phyloP scores from a whole-genome alignment of 2,888 invertebrate species.

The Lasius platythorax region DNA sequence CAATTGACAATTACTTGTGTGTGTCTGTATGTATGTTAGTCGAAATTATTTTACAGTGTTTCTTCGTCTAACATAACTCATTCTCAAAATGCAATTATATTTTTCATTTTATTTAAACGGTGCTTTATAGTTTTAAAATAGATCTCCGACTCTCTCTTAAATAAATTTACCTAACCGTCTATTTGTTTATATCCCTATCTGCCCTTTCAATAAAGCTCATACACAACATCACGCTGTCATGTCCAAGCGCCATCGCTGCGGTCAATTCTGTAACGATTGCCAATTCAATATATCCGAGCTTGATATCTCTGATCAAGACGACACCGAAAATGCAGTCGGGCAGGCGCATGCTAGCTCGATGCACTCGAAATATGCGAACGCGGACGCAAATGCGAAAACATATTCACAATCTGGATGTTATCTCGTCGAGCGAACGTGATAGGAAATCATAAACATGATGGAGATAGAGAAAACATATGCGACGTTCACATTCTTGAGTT shows the following conservation, averaged over 20 bases:
- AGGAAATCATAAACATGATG: neutral
- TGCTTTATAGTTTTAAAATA: neutral
- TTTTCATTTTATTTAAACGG: neutral
- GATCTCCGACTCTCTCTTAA: neutral
- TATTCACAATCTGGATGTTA: constrained; percentile 15
- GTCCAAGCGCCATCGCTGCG: neutral
- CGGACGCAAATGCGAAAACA: constrained; percentile 34
- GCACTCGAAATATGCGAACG: constrained; percentile 19
- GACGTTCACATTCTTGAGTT: neutral
- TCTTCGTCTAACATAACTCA: neutral
- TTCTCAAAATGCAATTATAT: neutral
- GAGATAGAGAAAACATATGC: neutral
- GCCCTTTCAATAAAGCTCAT: constrained; percentile 1
- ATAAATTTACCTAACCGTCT: neutral
- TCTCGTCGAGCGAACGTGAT: constrained; percentile 16
- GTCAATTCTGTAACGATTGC: constrained; percentile 18
- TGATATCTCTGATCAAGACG: constrained; percentile 33
- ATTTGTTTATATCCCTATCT: neutral
- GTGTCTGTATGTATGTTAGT: neutral
- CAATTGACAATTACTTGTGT: neutral
- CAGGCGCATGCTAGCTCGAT: neutral
- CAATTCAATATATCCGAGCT: constrained; percentile 20
- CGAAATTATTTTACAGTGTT: neutral
- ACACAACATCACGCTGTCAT: neutral
- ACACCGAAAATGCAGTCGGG: constrained; percentile 30